A percentile compares a stretch with the other conserved stretches of the same genome.
Evolutionary conservation across 2,888 invertebrate species (phyloP).

Genomic region (Lepidochrysops patricia): DNA sequence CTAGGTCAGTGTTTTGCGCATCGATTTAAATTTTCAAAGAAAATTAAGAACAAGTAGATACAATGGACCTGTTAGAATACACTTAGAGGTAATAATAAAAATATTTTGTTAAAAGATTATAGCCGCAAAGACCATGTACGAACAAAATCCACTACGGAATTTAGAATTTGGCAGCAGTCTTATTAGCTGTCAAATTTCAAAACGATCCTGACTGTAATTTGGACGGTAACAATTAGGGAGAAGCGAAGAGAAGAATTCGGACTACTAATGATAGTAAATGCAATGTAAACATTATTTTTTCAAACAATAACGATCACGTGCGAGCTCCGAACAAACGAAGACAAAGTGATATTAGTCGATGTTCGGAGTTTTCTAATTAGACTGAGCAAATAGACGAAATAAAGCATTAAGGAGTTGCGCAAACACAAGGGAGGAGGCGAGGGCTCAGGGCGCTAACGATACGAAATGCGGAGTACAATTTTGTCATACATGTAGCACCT

Average conservation of each 20-base stretch:
- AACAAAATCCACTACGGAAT: neutral
- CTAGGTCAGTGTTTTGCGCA: neutral
- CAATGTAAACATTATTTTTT: slow-evolving; percentile 1
- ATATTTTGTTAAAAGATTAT: neutral
- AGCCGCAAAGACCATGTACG: neutral
- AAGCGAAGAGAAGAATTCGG: neutral
- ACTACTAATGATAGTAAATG: slow-evolving; percentile 11
- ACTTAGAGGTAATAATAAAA: neutral
- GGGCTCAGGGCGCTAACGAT: slow-evolving; percentile 7
- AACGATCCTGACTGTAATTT: neutral
- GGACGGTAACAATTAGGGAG: neutral
- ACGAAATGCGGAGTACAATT: neutral
- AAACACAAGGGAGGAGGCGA: slow-evolving; percentile 55
- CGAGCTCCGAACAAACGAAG: slow-evolving; percentile 41
- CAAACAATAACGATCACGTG: slow-evolving; percentile 15
- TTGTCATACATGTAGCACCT: slow-evolving; percentile 6
- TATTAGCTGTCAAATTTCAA: neutral
- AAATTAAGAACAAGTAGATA: neutral
- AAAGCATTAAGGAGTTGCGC: slow-evolving; percentile 70
- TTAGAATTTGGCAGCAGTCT: neutral
- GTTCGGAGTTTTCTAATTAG: slow-evolving; percentile 71
- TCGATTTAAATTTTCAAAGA: neutral
- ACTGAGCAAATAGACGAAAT: slow-evolving; percentile 68
- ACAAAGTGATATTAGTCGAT: slow-evolving; percentile 61
- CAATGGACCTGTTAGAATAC: neutral